phyloP scores from a whole-genome alignment of 2,113 vertebrate species.

The Crotalus tigris region DNA sequence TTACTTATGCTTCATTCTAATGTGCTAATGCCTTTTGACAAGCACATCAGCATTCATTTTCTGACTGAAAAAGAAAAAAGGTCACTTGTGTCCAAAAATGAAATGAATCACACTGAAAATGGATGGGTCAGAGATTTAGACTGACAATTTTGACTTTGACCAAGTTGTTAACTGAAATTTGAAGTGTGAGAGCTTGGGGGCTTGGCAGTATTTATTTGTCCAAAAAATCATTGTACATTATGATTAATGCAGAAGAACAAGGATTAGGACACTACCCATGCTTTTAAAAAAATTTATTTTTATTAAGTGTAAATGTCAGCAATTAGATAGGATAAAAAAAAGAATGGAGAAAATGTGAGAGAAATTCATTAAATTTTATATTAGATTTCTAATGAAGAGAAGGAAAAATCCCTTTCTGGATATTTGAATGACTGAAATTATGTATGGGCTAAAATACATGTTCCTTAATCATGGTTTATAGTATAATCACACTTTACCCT shows the following conservation, averaged over 20 bases:
- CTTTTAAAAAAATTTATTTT: not conserved
- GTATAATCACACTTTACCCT: not conserved
- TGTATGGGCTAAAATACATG: not conserved
- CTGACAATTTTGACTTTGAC: not conserved
- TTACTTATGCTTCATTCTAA: not conserved
- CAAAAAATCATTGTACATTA: not conserved
- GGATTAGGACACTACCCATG: not conserved
- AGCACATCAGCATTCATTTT: constrained; percentile 9
- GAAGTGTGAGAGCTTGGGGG: not conserved
- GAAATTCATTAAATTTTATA: not conserved
- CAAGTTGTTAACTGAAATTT: constrained; percentile 7
- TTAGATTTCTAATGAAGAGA: not conserved
- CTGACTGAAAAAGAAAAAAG: constrained; percentile 14
- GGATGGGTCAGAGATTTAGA: not conserved
- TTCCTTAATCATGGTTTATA: not conserved
- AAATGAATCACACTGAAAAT: not conserved
- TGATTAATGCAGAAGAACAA: not conserved
- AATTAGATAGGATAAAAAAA: not conserved
- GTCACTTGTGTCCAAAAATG: not conserved
- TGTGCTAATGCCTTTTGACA: constrained; percentile 18
- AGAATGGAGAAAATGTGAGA: not conserved
- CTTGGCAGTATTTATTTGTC: not conserved
- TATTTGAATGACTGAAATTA: not conserved
- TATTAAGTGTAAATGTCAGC: not conserved
- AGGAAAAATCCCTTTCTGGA: not conserved